A percentile compares a stretch with the other conserved stretches of the same genome.
Conservation (phyloP, 2,113 vertebrate genomes). For the Sardina pilchardus region DNA sequence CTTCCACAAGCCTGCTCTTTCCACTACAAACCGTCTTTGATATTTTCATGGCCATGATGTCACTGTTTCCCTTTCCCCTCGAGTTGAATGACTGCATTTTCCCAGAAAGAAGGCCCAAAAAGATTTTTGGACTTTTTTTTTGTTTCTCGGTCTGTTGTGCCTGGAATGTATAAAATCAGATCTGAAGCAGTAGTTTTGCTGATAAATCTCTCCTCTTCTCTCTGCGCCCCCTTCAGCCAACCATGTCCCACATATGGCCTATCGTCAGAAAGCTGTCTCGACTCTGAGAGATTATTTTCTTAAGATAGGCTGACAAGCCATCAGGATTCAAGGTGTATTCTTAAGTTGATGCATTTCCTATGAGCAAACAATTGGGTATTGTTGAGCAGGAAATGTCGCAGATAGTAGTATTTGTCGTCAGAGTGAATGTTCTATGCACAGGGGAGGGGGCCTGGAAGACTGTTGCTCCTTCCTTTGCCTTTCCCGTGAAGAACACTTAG, state of each 20-base stretch:
- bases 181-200: not conserved
- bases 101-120: constrained; percentile 29
- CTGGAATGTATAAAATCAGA: constrained; percentile 21
- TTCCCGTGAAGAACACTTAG: not conserved
- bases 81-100: constrained; percentile 47
- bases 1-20: constrained; percentile 17
- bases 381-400: constrained; percentile 22
- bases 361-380: constrained; percentile 24
- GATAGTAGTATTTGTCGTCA: constrained; percentile 35
- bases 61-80: constrained; percentile 49
- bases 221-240: not conserved
- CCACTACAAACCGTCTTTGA: constrained; percentile 50
- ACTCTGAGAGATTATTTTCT: constrained; percentile 36
- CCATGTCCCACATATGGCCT: not conserved
- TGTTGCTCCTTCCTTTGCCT: not conserved
- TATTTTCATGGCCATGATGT: constrained; percentile 53
- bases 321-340: not conserved
- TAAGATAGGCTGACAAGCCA: not conserved
- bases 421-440: constrained; percentile 44
- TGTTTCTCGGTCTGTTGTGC: not conserved
- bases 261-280: constrained; percentile 19
- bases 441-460: not conserved
- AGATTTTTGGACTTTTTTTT: not conserved
- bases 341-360: constrained; percentile 26
- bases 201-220: not conserved